Base-by-base conservation (phyloP, 1,140 invertebrate species). In the Eurytemora carolleeae region DNA sequence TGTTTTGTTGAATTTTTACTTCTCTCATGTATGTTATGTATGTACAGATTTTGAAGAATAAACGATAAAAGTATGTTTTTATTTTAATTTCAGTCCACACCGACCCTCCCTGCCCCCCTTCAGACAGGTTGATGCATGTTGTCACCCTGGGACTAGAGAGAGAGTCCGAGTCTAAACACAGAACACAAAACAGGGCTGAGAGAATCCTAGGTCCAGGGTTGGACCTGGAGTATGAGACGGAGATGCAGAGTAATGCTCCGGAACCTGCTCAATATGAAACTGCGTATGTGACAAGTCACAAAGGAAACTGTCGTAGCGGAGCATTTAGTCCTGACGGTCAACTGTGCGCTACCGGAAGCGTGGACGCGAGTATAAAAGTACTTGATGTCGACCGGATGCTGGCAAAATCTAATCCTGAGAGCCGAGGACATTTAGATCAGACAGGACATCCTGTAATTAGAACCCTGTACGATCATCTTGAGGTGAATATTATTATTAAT, bases 311-410 rank as follows among this genome's bases (percentile, higher is more conserved):
- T 68, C 57, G 66, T 19, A 64, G 62, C 19, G 65, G 91, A 17
- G 90, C 89, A 23, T 98, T 98, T 70, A 95, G 89, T 65, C 74
- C 79, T 7, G 92, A 95, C 76, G 95, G 93, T 0, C 85, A 93
- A 67, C 74, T 98, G 0, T 87, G 98, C n/a, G 94, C 94, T 1
- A 98, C 94, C 1, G 95, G 95, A 20, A 96, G 91, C 65, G 88
- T 89, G 1, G 95, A 99, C 76, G 88, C 93, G 2, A 97, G 92
- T 64, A 99, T 98, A 59, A 98, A 97, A 76, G 94, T 98, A 71
- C 74, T 98, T 52, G 93, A 98, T 72, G 92, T 99, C 1, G 94
- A 98, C 69, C 78, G 90, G 65, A 98, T 98, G 90, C 75, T 98
- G 66, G 90, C 91, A 0, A 97, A 96, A 69, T 87, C 85, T 1